Conservation (phyloP, 2,888 invertebrate species). For the Megalurothrips usitatus region DNA sequence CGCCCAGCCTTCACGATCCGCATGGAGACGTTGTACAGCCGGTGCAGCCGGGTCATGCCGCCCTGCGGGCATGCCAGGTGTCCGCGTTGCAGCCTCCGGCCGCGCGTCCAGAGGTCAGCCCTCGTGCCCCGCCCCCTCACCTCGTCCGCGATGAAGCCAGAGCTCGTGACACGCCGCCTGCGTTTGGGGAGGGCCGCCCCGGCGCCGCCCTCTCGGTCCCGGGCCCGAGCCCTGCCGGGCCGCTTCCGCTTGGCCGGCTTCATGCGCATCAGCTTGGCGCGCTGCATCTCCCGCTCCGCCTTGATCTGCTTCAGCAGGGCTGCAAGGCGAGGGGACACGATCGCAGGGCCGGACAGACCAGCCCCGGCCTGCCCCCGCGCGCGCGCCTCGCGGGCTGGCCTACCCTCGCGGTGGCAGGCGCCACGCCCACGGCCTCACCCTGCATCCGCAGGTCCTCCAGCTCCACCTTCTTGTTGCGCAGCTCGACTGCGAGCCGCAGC, state of each 20-base stretch:
- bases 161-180: background rate
- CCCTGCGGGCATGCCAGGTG: background rate
- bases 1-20: background rate
- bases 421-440: too few species aligned
- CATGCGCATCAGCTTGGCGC: background rate
- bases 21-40: background rate
- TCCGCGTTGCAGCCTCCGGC: background rate
- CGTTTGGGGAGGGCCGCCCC: background rate
- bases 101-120: background rate
- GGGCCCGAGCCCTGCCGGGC: background rate
- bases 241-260: slow-evolving; percentile 3
- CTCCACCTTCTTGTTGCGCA: slow-evolving; percentile 9
- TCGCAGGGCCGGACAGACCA: too few species aligned
- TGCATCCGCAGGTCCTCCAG: slow-evolving; percentile 12
- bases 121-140: background rate
- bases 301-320: background rate
- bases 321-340: background rate
- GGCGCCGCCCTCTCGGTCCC: background rate
- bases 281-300: background rate
- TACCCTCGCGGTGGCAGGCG: too few species aligned
- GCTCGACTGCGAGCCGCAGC: background rate
- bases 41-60: background rate
- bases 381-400: too few species aligned
- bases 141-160: slow-evolving; percentile 2
- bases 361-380: too few species aligned